Percentiles rank a stretch among this genome's conserved stretches.
phyloP scores from a whole-genome alignment of 1,140 invertebrate species.

The Portunus trituberculatus region DNA sequence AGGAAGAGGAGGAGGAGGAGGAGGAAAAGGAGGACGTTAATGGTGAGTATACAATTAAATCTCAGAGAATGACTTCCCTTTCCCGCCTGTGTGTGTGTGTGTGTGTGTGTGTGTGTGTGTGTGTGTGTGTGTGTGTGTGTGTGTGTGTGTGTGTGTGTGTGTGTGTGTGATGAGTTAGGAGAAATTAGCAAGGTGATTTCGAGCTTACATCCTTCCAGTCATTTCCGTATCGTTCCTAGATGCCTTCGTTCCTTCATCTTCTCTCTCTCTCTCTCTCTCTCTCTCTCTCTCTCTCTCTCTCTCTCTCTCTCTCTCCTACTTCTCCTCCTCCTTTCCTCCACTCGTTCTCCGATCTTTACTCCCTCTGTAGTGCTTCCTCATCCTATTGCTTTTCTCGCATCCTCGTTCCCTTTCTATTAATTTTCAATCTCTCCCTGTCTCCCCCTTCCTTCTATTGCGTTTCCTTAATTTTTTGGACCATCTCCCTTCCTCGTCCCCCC shows the following conservation, averaged over 20 bases:
- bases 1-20: neutral
- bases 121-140: slow-evolving; percentile 7
- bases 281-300: neutral
- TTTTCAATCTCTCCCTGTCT: neutral
- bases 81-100: neutral
- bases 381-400: neutral
- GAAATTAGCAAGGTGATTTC: too few species aligned
- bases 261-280: neutral
- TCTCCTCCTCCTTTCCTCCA: neutral
- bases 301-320: neutral
- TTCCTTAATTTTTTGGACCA: neutral
- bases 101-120: slow-evolving; percentile 25
- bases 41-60: neutral
- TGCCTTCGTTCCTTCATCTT: neutral
- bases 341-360: neutral
- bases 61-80: neutral
- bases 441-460: neutral
- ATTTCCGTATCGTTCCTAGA: too few species aligned
- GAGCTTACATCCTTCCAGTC: too few species aligned
- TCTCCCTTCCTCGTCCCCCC: neutral
- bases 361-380: neutral
- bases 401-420: neutral
- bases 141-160: slow-evolving; percentile 38
- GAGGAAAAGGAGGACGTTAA: neutral
- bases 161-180: neutral